Evolutionary conservation across 2,797 vertebrate genomes (phyloP), one percentile per base, ranked within the genome.

Genomic region (Enteromius afrohamiltoni): DNA sequence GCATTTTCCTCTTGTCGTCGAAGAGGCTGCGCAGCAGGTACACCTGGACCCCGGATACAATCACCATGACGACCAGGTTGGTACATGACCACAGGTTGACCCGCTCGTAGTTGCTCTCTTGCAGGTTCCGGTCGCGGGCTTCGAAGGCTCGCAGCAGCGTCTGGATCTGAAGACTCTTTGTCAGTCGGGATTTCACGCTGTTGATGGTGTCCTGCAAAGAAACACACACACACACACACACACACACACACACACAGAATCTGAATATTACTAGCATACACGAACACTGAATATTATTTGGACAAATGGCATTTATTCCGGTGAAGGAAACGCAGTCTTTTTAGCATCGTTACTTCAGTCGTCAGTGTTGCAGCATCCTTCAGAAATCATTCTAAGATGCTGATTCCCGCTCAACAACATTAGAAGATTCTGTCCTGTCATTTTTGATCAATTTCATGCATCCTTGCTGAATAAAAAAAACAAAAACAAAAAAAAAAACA

Each of bases 11-110:
- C 88, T 96, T 98, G 90, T 98, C 97, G 45, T 99, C 96, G 88
- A 99, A 99, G 69, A 99, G 96, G 79, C 96, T 98, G 91, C 96
- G 98, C 80, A 99, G 91, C 86, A 97, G 93, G 89, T 98, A 99
- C 69, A 99, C 97, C 87, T 99, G 98, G 83, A 97, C 82, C 6
- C 93, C 94, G 2, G 97, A 97, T 60, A 99, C 96, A 74, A 95
- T 82, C 89, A 97, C 86, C 97, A 99, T 98, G 71, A 96, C 90
- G 34, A 93, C 51, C 83, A 99, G 87, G 91, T 97, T 99, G 87
- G 96, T 89, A 80, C 95, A 78, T 5, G 98, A 99, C 98, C 98
- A 99, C 87, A 98, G 92, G 92, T 98, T 99, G 80, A 99, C 98
- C 79, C 96, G 93, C 29, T 99, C 95, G 53, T 92, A 97, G 93